A percentile compares a stretch with the other conserved stretches of the same genome.
phyloP scores from a whole-genome alignment of 1,140 invertebrate species.

The Dysdera silvatica region DNA sequence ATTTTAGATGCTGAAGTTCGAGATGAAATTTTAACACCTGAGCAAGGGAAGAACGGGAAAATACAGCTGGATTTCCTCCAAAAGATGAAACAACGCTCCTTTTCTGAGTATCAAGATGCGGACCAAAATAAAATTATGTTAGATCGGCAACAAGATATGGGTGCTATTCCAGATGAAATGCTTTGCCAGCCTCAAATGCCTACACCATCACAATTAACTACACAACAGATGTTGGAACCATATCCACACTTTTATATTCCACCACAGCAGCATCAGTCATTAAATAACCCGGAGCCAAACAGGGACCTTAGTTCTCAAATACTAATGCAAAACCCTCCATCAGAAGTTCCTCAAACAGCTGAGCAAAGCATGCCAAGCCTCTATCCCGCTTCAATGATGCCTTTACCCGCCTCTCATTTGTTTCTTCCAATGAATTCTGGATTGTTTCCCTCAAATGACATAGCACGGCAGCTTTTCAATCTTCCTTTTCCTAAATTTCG shows the following conservation, averaged over 20 bases:
- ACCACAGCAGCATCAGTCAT: constrained; percentile 30
- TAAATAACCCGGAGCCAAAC: constrained; percentile 33
- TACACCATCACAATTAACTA: neutral
- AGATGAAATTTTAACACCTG: constrained; percentile 87
- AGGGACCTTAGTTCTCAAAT: constrained; percentile 44
- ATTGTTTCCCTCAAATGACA: constrained; percentile 60
- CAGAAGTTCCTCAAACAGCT: constrained; percentile 71
- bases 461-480: constrained; percentile 43
- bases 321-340: constrained; percentile 64
- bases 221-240: neutral
- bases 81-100: constrained; percentile 86
- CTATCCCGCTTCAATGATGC: constrained; percentile 50
- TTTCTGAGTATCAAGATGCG: constrained; percentile 47
- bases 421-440: constrained; percentile 54
- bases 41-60: constrained; percentile 86
- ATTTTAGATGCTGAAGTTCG: constrained; percentile 66
- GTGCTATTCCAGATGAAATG: constrained; percentile 35
- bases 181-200: constrained; percentile 1
- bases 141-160: constrained; percentile 18
- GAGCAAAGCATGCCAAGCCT: constrained; percentile 63
- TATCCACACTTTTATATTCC: neutral
- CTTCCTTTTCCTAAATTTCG: constrained; percentile 29
- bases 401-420: constrained; percentile 36
- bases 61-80: constrained; percentile 81
- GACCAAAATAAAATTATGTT: constrained; percentile 1